Percentiles rank a stretch among this genome's conserved stretches.
Evolutionary conservation across 1,140 invertebrate species (phyloP).

Genomic region (Chionoecetes opilio): DNA sequence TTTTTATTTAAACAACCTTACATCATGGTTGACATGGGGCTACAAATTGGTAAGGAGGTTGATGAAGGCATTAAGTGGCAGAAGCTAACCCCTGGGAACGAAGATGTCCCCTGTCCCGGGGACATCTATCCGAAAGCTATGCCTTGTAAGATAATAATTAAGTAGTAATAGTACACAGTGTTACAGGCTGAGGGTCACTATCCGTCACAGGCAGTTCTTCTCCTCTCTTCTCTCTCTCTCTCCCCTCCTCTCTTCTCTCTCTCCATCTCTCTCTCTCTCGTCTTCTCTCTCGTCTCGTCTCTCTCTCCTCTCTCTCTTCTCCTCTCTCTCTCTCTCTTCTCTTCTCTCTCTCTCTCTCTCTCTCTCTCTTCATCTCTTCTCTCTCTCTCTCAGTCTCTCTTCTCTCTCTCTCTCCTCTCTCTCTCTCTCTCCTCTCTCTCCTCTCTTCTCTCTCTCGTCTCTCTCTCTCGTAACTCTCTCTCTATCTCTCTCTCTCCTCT

Average conservation of each 20-base stretch:
- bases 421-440: background rate
- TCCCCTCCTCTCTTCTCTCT: too few relatives aligned
- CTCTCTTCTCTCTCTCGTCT: background rate
- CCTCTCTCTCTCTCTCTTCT: background rate
- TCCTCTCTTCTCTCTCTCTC: background rate
- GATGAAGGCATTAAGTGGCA: too few relatives aligned
- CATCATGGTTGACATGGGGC: too few relatives aligned
- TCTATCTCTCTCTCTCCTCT: background rate
- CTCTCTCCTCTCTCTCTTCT: background rate
- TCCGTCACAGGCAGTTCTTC: too few relatives aligned
- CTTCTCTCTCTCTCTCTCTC: background rate
- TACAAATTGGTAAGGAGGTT: too few relatives aligned
- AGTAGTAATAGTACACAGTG: too few relatives aligned
- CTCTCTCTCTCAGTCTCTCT: background rate
- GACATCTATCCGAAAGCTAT: too few relatives aligned
- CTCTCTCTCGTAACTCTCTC: background rate
- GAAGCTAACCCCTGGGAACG: too few relatives aligned
- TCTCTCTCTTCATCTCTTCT: background rate
- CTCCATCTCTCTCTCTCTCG: slow-evolving; percentile 47
- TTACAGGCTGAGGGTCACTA: too few relatives aligned
- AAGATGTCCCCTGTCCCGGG: too few relatives aligned
- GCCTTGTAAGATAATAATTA: too few relatives aligned
- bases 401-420: background rate
- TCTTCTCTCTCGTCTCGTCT: background rate
- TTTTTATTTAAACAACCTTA: too few relatives aligned